phyloP scores from a whole-genome alignment of 2,888 invertebrate genomes.

The Orthonevra nobilis region DNA sequence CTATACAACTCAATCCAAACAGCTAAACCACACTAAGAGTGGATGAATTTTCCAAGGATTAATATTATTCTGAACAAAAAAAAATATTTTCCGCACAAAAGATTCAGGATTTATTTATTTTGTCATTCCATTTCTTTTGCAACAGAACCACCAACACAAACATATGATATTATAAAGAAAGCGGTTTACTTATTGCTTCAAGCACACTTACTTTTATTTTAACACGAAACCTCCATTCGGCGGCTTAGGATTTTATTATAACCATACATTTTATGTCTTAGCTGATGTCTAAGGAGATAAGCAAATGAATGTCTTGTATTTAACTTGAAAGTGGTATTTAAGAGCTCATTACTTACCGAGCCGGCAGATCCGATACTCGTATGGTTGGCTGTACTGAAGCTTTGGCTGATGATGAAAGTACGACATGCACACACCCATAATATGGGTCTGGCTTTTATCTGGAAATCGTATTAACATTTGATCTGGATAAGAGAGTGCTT shows the following conservation, averaged over 20 bases:
- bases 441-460: constrained; percentile 16
- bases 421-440: constrained; percentile 21
- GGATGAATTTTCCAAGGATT: too few species aligned
- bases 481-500: constrained; percentile 30
- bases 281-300: constrained; percentile 33
- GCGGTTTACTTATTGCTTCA: constrained; percentile 4
- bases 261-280: constrained; percentile 2
- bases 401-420: constrained; percentile 15
- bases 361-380: constrained; percentile 2
- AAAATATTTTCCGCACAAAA: neutral
- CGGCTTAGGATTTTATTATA: neutral
- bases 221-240: neutral
- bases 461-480: constrained; percentile 46
- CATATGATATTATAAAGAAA: too few species aligned
- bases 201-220: constrained; percentile 11
- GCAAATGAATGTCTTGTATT: constrained; percentile 21
- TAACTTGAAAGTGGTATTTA: constrained; percentile 7
- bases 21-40: too few species aligned
- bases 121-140: neutral
- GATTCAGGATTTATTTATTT: neutral
- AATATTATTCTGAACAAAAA: too few species aligned
- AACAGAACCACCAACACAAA: neutral
- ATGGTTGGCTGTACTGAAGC: constrained; percentile 1
- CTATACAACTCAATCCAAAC: too few species aligned
- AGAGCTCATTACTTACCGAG: constrained; percentile 22